These are phyloP conservation scores for Gephyroberyx darwinii DNA, from an alignment of 2,797 vertebrate genomes.

Conservation along the genomic window DNA sequence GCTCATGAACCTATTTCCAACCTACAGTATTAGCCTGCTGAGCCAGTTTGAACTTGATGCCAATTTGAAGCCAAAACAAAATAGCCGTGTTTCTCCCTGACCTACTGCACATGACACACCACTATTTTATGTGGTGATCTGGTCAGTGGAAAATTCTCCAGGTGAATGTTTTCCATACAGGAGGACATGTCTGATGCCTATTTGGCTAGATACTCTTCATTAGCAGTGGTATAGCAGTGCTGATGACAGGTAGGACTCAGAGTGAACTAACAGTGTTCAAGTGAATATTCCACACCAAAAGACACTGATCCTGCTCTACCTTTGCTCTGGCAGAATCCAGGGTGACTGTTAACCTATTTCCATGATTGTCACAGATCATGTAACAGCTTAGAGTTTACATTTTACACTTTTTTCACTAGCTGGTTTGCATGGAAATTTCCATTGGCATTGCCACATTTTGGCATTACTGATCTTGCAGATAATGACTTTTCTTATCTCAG, in stretches of 20 bases:
- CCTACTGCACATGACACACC: neutral
- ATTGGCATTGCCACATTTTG: constrained; percentile 5
- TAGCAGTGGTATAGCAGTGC: neutral
- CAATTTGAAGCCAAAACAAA: neutral
- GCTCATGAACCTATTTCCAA: neutral
- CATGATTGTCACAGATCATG: constrained; percentile 1
- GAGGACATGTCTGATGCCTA: too few relatives aligned
- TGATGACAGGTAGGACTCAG: neutral
- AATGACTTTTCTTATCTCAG: neutral
- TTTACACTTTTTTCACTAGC: constrained; percentile 33
- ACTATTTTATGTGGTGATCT: too few relatives aligned
- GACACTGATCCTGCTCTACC: neutral
- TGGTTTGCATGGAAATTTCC: constrained; percentile 42
- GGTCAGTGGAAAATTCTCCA: neutral
- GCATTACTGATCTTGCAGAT: constrained; percentile 2
- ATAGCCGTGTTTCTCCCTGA: neutral
- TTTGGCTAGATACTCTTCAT: neutral
- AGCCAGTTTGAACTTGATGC: constrained; percentile 8
- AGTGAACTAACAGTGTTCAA: neutral
- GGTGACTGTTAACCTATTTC: neutral
- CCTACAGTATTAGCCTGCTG: neutral
- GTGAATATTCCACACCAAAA: constrained; percentile 28
- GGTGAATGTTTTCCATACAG: neutral
- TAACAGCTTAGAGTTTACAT: constrained; percentile 3
- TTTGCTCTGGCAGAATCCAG: neutral